Evolutionary conservation across 2,113 vertebrate species (phyloP).

Genomic region (Callionymus lyra): DNA sequence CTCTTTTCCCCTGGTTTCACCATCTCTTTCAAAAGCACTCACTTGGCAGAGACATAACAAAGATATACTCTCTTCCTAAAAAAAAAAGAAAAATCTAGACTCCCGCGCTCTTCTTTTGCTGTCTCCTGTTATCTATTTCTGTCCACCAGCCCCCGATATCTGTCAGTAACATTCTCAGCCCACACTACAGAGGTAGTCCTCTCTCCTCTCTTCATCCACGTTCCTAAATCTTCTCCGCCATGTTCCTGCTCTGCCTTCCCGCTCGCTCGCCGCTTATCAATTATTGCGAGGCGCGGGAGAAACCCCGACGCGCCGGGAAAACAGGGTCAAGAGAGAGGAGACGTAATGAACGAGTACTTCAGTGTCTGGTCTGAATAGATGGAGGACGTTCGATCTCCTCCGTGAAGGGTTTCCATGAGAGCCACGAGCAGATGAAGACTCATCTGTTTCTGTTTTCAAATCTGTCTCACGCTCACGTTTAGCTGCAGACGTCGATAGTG

Average conservation of each 20-base stretch:
- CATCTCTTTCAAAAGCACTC: constrained; percentile 28
- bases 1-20: constrained; percentile 19
- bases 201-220: constrained; percentile 27
- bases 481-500: too few relatives aligned
- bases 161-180: constrained; percentile 46
- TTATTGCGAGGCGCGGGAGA: constrained; percentile 23
- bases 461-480: too few relatives aligned
- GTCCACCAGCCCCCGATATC: constrained; percentile 39
- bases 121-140: constrained; percentile 51
- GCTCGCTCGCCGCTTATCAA: constrained; percentile 4
- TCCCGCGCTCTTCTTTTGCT: constrained; percentile 23
- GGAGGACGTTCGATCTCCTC: background rate
- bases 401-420: background rate
- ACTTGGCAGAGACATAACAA: constrained; percentile 16
- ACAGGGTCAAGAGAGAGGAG: constrained; percentile 22
- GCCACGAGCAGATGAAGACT: background rate
- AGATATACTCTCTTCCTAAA: constrained; percentile 36
- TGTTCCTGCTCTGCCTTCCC: constrained; percentile 6
- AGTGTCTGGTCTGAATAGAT: background rate
- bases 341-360: constrained; percentile 8
- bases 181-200: constrained; percentile 40
- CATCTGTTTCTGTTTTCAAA: too few relatives aligned
- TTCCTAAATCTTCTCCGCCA: constrained; percentile 16
- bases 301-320: constrained; percentile 17
- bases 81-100: constrained; percentile 32